Percentiles rank a stretch among this genome's conserved stretches.
phyloP scores from a whole-genome alignment of 2,797 vertebrate species.

The Squalus acanthias region DNA sequence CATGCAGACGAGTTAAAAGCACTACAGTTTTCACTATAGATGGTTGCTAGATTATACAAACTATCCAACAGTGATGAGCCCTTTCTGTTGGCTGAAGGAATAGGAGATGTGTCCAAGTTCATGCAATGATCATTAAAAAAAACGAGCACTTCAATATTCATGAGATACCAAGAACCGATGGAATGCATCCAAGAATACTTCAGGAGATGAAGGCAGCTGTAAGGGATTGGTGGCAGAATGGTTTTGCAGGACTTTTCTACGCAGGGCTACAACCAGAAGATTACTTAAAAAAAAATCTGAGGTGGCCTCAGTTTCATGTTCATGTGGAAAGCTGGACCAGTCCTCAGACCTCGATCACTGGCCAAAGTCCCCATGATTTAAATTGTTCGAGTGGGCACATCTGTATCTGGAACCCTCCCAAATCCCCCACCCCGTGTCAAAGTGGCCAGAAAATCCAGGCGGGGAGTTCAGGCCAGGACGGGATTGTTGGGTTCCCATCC shows the following conservation, averaged over 20 bases:
- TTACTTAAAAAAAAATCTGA: background rate
- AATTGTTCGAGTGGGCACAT: background rate
- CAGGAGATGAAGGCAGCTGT: background rate
- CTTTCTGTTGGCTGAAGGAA: background rate
- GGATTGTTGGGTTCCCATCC: background rate
- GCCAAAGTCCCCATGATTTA: background rate
- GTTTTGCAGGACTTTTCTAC: background rate
- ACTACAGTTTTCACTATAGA: background rate
- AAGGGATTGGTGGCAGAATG: background rate
- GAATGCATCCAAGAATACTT: constrained; percentile 1
- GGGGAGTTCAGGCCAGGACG: background rate
- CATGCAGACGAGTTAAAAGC: background rate
- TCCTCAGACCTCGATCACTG: background rate
- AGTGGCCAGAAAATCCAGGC: background rate
- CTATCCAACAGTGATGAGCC: background rate
- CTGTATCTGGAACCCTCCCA: no score
- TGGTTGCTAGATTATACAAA: background rate
- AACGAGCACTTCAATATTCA: background rate
- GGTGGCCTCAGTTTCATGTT: background rate
- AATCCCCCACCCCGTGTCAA: background rate
- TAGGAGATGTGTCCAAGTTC: background rate
- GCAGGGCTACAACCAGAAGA: background rate
- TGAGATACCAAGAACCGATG: background rate
- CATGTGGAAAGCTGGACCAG: background rate
- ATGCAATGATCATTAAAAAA: background rate